Percentiles rank a stretch among this genome's conserved stretches.
Evolutionary conservation across 2,113 vertebrate species (phyloP).

Genomic region (Engraulis encrasicolus): DNA sequence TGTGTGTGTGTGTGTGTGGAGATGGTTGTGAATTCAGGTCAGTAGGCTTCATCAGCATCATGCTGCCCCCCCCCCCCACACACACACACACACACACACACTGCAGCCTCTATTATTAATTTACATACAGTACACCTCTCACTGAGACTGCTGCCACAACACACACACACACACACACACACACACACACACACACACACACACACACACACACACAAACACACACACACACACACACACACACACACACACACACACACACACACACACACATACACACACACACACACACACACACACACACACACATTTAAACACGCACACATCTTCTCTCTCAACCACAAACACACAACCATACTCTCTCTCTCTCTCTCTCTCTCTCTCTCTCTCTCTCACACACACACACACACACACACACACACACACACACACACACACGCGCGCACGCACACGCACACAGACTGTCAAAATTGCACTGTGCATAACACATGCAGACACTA

Average conservation of each 20-base stretch:
- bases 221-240: background rate
- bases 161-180: conserved; percentile 18
- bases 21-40: background rate
- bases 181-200: conserved; percentile 54
- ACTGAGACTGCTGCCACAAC: background rate
- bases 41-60: background rate
- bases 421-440: background rate
- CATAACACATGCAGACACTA: background rate
- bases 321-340: too few relatives aligned
- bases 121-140: background rate
- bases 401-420: background rate
- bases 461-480: too few relatives aligned
- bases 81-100: too few relatives aligned
- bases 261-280: conserved; percentile 39
- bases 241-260: conserved; percentile 48
- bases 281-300: conserved; percentile 33
- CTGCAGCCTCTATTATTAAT: too few relatives aligned
- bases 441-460: background rate
- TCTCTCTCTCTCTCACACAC: background rate
- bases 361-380: too few relatives aligned
- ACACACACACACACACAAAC: conserved; percentile 35
- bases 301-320: too few relatives aligned
- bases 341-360: too few relatives aligned
- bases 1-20: background rate
- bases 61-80: background rate